Evolutionary conservation across 2,797 vertebrate species (phyloP), one percentile per base, ranked within the genome.

Genomic region (Galago senegalensis): DNA sequence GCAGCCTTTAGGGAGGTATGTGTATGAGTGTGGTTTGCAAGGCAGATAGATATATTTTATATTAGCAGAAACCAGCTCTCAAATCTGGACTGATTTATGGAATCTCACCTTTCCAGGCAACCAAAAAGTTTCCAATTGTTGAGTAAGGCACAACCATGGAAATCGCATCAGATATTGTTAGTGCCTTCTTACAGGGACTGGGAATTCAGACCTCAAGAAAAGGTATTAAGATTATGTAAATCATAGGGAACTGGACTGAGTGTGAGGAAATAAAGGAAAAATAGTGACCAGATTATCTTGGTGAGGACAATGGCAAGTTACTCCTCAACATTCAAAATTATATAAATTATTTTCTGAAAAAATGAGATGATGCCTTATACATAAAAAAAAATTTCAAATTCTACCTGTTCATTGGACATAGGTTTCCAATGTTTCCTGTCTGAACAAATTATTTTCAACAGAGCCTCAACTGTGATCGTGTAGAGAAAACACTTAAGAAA

Each of bases 321-420:
- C 6, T 60, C n/a, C 23, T 85, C 37, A 10, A 20, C 20, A 25
- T 84, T 34, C 31, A 37, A 67, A 91, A 49, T 91, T 84, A 21
- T 75, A 23, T n/a, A 56, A 4, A 23, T 17, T 75, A 34, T 65
- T 34, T 27, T 88, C 58, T 70, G 7, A 27, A 12, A 53, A 82
- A 72, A 76, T 81, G 37, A 73, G 46, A 84, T 53, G 12, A 61
- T 85, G 60, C 17, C 21, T 27, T 60, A 13, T 67, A 46, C 73
- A 21, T 25, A 10, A 85, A 60, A 85, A 58, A 88, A 43, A 17
- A 75, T 95, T 77, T 91, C 27, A 87, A 93, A 69, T 87, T 49
- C 29, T 82, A 1, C 65, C 31, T 87, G 17, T 76, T 82, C 56
- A 25, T 77, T 61, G 3, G 43, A 14, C 53, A 17, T 56, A 77